These are phyloP conservation scores for Choristoneura rosaceana DNA, from an alignment of 2,888 invertebrate genomes.

Conservation along the genomic window DNA sequence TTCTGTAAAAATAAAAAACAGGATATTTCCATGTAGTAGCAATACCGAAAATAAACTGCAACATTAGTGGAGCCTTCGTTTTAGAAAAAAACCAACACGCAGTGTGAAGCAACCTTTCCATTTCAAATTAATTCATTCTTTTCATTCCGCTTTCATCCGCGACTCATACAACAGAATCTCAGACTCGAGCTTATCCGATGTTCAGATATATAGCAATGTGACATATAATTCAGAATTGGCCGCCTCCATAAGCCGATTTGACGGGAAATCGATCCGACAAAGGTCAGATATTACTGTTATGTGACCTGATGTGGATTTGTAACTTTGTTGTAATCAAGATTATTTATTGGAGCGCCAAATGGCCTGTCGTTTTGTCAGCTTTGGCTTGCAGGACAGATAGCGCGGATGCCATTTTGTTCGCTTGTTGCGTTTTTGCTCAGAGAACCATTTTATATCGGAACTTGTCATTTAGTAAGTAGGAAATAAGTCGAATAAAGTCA, in stretches of 20 bases:
- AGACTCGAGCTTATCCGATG: neutral
- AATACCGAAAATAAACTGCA: no score
- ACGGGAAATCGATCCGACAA: slow-evolving; percentile 53
- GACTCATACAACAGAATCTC: neutral
- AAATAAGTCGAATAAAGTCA: no score
- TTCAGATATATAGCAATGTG: slow-evolving; percentile 45
- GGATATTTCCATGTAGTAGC: no score
- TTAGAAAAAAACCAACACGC: neutral
- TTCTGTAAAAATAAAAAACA: no score
- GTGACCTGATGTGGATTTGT: slow-evolving; percentile 14
- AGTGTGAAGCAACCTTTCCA: neutral
- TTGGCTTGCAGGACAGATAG: neutral
- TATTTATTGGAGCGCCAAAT: slow-evolving; percentile 2
- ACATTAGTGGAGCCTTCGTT: neutral
- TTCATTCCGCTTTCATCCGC: slow-evolving; percentile 18
- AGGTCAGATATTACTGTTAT: slow-evolving; percentile 43
- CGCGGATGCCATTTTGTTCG: neutral
- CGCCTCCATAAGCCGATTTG: slow-evolving; percentile 47
- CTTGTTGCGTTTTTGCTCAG: no score
- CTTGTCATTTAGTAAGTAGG: no score
- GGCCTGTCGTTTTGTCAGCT: neutral
- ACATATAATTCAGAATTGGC: slow-evolving; percentile 51
- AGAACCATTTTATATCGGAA: neutral
- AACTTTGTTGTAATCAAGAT: slow-evolving; percentile 10
- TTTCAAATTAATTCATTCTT: slow-evolving; percentile 30